Conservation (phyloP, 2,113 vertebrate species). For the Xiphophorus hellerii region DNA sequence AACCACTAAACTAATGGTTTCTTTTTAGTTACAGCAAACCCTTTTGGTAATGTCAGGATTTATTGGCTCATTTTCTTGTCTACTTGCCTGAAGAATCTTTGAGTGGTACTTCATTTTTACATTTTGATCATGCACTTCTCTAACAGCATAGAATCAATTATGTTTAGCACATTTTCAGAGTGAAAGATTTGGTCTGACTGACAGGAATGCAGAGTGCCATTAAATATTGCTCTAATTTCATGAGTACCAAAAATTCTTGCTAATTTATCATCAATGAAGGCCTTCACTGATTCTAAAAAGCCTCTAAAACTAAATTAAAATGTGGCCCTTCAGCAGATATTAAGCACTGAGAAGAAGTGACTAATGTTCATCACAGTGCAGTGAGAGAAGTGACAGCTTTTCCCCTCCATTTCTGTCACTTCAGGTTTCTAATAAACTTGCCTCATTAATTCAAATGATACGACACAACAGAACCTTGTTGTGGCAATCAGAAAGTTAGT, state of each 20-base stretch:
- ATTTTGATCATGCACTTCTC: constrained; percentile 8
- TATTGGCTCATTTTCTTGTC: not conserved
- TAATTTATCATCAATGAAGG: constrained; percentile 9
- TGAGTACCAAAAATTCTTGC: not conserved
- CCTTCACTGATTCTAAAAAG: not conserved
- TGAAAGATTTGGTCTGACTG: constrained; percentile 6
- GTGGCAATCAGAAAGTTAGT: constrained; percentile 61
- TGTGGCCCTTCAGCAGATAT: constrained; percentile 5
- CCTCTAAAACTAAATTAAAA: not conserved
- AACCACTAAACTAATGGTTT: not conserved
- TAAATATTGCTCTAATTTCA: not conserved
- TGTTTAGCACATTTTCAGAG: constrained; percentile 12
- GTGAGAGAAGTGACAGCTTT: constrained; percentile 7
- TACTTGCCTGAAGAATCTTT: constrained; percentile 3
- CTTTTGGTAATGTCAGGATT: not conserved
- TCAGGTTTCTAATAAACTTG: constrained; percentile 40
- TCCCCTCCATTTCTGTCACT: constrained; percentile 19
- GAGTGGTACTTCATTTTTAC: not conserved
- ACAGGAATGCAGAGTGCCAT: constrained; percentile 7
- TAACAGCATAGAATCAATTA: constrained; percentile 21
- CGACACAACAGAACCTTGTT: constrained; percentile 44
- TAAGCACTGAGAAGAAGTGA: constrained; percentile 14
- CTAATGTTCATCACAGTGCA: constrained; percentile 3
- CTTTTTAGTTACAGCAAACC: not conserved
- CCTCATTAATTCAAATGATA: constrained; percentile 60